Conservation (phyloP, 2,797 vertebrate species). For the Etheostoma perlongum region DNA sequence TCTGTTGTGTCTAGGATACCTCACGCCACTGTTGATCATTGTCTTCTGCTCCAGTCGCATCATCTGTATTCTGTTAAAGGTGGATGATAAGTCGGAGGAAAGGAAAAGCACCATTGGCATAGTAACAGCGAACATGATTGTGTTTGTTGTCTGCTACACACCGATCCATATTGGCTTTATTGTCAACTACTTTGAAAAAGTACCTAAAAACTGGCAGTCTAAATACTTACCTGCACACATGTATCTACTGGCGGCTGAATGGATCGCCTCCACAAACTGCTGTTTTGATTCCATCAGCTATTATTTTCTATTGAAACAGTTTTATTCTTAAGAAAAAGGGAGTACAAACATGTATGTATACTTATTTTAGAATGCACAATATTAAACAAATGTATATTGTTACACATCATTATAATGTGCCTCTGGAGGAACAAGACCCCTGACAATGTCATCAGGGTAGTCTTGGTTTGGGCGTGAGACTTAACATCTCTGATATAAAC, state of each 20-base stretch:
- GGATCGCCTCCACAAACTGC: conserved; percentile 87
- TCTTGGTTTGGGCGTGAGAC: not conserved
- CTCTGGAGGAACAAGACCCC: not conserved
- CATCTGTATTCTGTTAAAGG: conserved; percentile 67
- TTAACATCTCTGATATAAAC: not conserved
- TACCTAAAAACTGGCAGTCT: rapidly evolving
- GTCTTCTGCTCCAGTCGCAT: conserved; percentile 75
- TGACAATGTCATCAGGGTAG: not conserved
- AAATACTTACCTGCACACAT: rapidly evolving
- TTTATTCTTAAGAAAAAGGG: conserved; percentile 32
- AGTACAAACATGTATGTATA: not conserved
- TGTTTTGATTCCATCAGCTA: conserved; percentile 87
- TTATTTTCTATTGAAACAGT: conserved; percentile 84
- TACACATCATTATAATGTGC: not conserved
- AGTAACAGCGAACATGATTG: conserved; percentile 82
- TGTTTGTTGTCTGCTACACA: conserved; percentile 88
- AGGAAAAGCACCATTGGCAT: conserved; percentile 69
- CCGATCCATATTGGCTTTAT: conserved; percentile 80
- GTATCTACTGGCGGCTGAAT: conserved; percentile 63
- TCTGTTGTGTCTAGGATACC: conserved; percentile 64
- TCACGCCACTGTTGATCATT: conserved; percentile 66
- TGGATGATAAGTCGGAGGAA: conserved; percentile 16
- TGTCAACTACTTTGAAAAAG: not conserved
- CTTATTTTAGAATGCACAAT: not conserved
- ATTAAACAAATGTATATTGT: not conserved